Evolutionary conservation across 2,888 invertebrate genomes (phyloP), one percentile per base, ranked within the genome.

Genomic region (Priocnemis perturbator): DNA sequence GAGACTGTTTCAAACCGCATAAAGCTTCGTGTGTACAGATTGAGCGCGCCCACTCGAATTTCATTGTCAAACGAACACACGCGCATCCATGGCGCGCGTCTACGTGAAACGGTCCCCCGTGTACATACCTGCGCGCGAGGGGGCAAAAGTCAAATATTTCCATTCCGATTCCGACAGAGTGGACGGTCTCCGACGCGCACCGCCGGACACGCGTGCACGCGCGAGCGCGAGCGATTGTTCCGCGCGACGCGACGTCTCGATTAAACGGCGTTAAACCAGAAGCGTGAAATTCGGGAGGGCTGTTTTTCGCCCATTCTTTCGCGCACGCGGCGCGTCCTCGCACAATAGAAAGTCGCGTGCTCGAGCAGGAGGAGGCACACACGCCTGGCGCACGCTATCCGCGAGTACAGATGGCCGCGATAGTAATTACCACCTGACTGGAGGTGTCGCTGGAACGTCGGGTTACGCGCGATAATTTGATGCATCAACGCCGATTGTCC

Each of bases 141-240:
- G 86, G 85, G 86, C 86, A 86, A 71, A 85, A 85, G 86, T 86
- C 86, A 86, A 86, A 85, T 85, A 85, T 84, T 83, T 82, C 78
- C 82, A 80, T 78, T 81, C 44, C 19, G 21, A 80, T 78, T 81
- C 44, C 19, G 21, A 20, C 58, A 19, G 23, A 37, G 58, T 7
- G 14, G 21, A 58, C 50, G 50, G 2, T 47, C 47, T 47, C 47
- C 17, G n/a, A n/a, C 50, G 1, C 7, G 50, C 50, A 50, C n/a
- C 14, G 19, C 17, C 50, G 17, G 50, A 50, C 47, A 3, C 47
- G 9, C 1, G 17, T 5, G 4, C 50, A 14, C 19, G 47, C 3
- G n/a, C 47, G 17, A 17, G 50, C 2, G 50, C 19, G 1, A 1
- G 17, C 50, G 50, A 50, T 50, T 50, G 50, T 50, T 50, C n/a